Conservation (phyloP, 2,113 vertebrate genomes). For the Fregetta grallaria region DNA sequence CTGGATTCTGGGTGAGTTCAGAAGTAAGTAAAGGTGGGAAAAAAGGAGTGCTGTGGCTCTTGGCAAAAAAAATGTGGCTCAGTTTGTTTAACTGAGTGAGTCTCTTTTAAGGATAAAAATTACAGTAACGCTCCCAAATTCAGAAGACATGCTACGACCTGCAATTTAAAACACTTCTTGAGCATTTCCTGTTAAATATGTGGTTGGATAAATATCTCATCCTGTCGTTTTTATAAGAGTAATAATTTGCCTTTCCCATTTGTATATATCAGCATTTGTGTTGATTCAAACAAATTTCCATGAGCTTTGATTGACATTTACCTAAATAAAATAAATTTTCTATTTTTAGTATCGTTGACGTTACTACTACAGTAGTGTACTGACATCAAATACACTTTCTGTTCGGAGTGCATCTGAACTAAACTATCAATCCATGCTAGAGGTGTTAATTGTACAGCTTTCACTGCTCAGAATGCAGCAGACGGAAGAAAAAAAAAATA, state of each 20-base stretch:
- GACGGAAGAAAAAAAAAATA: not conserved
- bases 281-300: not conserved
- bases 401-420: not conserved
- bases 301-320: not conserved
- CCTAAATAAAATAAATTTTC: not conserved
- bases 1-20: not conserved
- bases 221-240: not conserved
- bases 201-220: not conserved
- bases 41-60: not conserved
- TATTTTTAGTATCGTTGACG: not conserved
- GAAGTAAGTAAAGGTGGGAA: not conserved
- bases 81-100: not conserved
- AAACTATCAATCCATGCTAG: not conserved
- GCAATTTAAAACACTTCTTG: not conserved
- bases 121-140: rapidly evolving
- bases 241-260: not conserved
- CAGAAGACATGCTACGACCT: not conserved
- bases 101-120: not conserved
- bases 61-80: not conserved
- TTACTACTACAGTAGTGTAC: not conserved
- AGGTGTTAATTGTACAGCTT: not conserved
- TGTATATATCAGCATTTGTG: not conserved
- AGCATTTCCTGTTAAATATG: not conserved
- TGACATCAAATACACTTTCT: not conserved
- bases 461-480: not conserved